Base-by-base conservation (phyloP, 2,113 vertebrate species). In the Thymallus thymallus region DNA sequence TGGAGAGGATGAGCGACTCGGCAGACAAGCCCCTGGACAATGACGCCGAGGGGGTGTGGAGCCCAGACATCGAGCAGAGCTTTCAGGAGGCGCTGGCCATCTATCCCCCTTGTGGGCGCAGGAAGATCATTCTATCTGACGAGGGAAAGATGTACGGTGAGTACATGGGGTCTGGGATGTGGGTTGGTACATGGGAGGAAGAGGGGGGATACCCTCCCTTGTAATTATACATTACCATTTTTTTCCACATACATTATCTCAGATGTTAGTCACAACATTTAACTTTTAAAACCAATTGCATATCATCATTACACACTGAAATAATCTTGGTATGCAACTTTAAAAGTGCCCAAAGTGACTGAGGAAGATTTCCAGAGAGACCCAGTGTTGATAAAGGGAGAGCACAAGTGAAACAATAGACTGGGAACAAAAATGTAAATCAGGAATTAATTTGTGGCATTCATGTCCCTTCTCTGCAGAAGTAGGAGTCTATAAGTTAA, bases 121-220 rank as follows among this genome's bases (percentile, higher is more conserved):
- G 98, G 90, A 99, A 99, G 94, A 99, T 99, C 93, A 99, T 99
- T 91, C 94, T 99, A 79, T 99, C 98, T 32, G 98, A 99, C 70
- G 98, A 99, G 92, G 98, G 98, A 89, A 99, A 99, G 94, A 99
- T 99, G 98, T 99, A 99, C 93, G 98, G 98, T 99, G 92, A 97
- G 98, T 96, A 62, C 55, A 74, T 22, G 41, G 5, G 6, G 24
- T 66, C 30, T 63, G 26, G 24, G 18, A 18, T 30, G 22, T 65
- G 20, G 46, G 48, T 70, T 72, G 16, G 48, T 58, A 14, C 16
- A 74, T 32, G 26, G 30, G 29, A 29, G 58, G 58, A 18, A 24
- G 58, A 18, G n/a, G 22, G 6, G 5, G 7, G n/a, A 24, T 16
- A 22, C 20, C 16, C 12, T 61, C 24, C 5, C 26, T 62, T 26